Base-by-base conservation (phyloP, 2,888 invertebrate genomes). In the Tinea pellionella region DNA sequence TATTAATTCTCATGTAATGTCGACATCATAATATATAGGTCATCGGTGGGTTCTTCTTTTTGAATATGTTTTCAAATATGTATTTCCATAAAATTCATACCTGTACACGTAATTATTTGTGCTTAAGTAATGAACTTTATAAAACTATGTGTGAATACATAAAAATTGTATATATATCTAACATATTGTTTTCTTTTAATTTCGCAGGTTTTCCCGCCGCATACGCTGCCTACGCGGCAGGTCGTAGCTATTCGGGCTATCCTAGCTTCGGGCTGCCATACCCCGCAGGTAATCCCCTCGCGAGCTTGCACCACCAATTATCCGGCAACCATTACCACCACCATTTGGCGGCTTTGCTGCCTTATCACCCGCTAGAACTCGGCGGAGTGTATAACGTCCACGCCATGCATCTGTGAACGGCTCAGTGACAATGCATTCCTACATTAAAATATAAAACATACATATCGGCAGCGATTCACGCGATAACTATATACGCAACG, bases 211-310 rank as follows among this genome's bases (percentile, higher is more conserved):
- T 96, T 88, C 96, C 96, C 90, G 96, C 96, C 86, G 96, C 96
- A 77, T 96, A 96, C 89, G 96, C 96, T 89, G 96, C 96, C 80
- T 96, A 96, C 89, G 96, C 96, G 90, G 95, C 96, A 85, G 96
- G 96, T 88, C 94, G 96, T 89, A 95, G 96, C 87, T 97, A 96
- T 90, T 96, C 96, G 90, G 96, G 96, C 90, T 96, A 96, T 92
- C 96, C 96, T 90, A 95, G 96, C 92, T 96, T 96, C 91, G 96
- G 96, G 92, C 95, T 97, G 89, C 96, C 96, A 86, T 96, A 96
- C 90, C 96, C 96, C 85, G 94, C 96, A 95, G 96, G 96, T 96
- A 95, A 96, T 92, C 86, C 92, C 89, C 91, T 92, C 89, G 89
- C 90, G 90, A 92, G 92, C 90, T 90, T 92, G 90, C 92, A 92